A percentile compares a stretch with the other conserved stretches of the same genome.
phyloP scores from a whole-genome alignment of 2,113 vertebrate species.

The Danionella cerebrum region DNA sequence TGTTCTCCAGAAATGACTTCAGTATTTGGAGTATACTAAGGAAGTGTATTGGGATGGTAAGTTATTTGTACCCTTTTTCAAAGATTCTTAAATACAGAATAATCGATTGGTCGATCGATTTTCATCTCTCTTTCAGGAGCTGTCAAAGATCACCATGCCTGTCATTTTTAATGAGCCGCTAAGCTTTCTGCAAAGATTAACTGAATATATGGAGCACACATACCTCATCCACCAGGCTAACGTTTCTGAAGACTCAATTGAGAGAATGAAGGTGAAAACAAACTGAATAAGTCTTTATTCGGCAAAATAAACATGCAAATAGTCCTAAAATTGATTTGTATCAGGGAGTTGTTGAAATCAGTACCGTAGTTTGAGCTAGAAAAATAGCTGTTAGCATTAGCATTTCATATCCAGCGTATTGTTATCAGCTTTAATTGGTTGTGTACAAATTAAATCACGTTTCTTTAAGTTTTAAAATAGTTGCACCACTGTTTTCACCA shows the following conservation, averaged over 20 bases:
- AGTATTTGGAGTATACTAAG: slow-evolving; percentile 98
- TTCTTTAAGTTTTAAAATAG: too few relatives aligned
- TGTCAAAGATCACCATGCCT: slow-evolving; percentile 98
- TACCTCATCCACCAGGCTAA: slow-evolving; percentile 93
- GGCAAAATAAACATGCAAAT: neutral
- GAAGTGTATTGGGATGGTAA: slow-evolving; percentile 98
- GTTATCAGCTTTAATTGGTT: too few relatives aligned
- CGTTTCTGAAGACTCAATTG: slow-evolving; percentile 65
- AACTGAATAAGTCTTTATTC: too few relatives aligned
- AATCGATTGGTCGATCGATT: neutral
- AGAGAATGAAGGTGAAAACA: slow-evolving; percentile 86
- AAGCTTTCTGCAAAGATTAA: slow-evolving; percentile 92
- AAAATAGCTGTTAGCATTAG: too few relatives aligned
- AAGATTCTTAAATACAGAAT: too few relatives aligned
- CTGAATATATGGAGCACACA: slow-evolving; percentile 97
- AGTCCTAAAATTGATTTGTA: too few relatives aligned
- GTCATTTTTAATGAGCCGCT: slow-evolving; percentile 97
- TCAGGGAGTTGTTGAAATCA: too few relatives aligned
- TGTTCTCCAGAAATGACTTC: slow-evolving; percentile 99
- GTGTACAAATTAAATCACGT: neutral
- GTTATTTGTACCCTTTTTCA: slow-evolving; percentile 6
- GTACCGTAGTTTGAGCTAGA: too few relatives aligned
- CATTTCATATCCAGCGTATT: too few relatives aligned
- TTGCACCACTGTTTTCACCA: too few relatives aligned
- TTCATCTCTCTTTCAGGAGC: slow-evolving; percentile 64